Evolutionary conservation across 2,797 vertebrate genomes (phyloP), one percentile per base, ranked within the genome.

Genomic region (Ceyx erithaca): DNA sequence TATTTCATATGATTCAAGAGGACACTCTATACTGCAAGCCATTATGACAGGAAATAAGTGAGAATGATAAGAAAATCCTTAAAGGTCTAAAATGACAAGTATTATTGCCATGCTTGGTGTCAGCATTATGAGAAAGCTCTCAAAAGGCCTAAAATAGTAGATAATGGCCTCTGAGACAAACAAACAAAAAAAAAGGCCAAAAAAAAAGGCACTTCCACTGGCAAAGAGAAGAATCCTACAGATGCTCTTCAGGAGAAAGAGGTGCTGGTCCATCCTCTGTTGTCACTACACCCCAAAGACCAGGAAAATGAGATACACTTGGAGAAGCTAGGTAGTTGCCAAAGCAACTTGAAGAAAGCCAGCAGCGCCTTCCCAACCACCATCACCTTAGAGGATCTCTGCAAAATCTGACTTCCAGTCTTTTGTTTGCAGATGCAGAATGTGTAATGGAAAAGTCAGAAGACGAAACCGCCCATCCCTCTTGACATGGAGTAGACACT

Each of bases 371-470:
- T 72, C 55, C 37, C 55, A 35, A 14, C 17, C 19, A 37, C 31
- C 5, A 11, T 6, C 1, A 3, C 19, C 30, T 41, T 6, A 1
- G n/a, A 75, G 54, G 3, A 71, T 33, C 12, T 54, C 64, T 85
- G 33, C 58, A 64, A 35, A 84, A 21, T 26, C 18, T 26, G 43
- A 62, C 21, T 63, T 76, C 25, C 52, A 82, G 18, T 26, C 49
- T 79, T 31, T 80, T 11, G 4, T 51, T 75, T 71, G 37, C 40
- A 71, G 40, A 31, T 33, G 20, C 13, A 89, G 62, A 58, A 54
- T 58, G 55, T 66, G 57, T 84, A 51, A 80, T 14, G 23, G 62
- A 57, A 93, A 92, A 94, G 73, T 35, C 85, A 94, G 79, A 35
- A 91, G 80, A 87, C 76, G 73, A 66, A 87, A 73, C 62, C 6